phyloP scores from a whole-genome alignment of 2,888 invertebrate species.

The Kuschelorhynchus macadamiae region DNA sequence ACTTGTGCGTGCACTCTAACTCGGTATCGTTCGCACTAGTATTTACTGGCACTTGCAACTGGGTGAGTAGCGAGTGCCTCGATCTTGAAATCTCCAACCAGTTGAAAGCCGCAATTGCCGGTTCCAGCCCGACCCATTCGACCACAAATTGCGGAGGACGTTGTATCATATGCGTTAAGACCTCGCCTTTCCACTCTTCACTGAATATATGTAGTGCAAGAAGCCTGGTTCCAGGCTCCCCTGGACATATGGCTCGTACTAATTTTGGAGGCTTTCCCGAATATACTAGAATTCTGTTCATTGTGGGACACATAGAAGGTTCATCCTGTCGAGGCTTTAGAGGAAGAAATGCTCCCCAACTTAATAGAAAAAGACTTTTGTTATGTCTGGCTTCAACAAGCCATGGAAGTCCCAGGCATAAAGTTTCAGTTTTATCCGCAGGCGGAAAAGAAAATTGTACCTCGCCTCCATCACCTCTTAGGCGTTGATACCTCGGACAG shows the following conservation, averaged over 20 bases:
- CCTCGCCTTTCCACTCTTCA: conserved; percentile 80
- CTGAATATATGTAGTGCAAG: conserved; percentile 84
- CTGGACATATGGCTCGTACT: conserved; percentile 81
- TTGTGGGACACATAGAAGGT: conserved; percentile 80
- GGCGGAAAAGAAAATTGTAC: conserved; percentile 77
- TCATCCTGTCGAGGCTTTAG: conserved; percentile 75
- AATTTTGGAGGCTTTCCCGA: conserved; percentile 79
- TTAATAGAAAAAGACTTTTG: conserved; percentile 84
- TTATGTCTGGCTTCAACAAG: conserved; percentile 84
- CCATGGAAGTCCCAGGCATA: conserved; percentile 85
- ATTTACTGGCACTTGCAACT: conserved; percentile 71
- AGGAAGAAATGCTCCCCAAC: conserved; percentile 85
- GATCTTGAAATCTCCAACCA: conserved; percentile 84
- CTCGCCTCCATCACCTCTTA: conserved; percentile 78
- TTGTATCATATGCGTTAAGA: conserved; percentile 61
- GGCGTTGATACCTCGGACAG: conserved; percentile 76
- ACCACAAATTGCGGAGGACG: conserved; percentile 76
- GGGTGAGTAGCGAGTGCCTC: conserved; percentile 73
- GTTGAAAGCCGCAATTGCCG: conserved; percentile 82
- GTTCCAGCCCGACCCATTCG: conserved; percentile 80
- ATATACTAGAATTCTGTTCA: conserved; percentile 83
- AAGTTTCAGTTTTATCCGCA: conserved; percentile 73
- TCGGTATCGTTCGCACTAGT: conserved; percentile 71
- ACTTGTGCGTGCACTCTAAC: conserved; percentile 75
- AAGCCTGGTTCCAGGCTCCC: conserved; percentile 76